Evolutionary conservation across 2,888 invertebrate genomes (phyloP), one percentile per base, ranked within the genome.

Genomic region (Rhagium mordax): DNA sequence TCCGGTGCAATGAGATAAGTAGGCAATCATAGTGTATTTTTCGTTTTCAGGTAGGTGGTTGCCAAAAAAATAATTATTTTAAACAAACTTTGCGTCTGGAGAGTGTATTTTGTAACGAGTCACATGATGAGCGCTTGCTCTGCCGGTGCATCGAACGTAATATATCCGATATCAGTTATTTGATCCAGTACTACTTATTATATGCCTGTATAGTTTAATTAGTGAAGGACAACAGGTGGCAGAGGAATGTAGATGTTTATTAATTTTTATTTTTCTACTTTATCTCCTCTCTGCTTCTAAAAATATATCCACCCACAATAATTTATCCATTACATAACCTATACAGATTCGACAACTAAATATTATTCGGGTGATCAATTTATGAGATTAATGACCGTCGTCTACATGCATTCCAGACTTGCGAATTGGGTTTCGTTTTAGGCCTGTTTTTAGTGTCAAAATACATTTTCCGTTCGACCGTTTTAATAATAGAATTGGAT

Each of bases 281-380:
- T 41, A 13, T 41, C 4, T 41, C 13, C n/a, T 41, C n/a, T 13
- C 65, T 53, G 20, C 55, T 65, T 65, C 41, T 65, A 65, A 53
- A 48, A 65, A 29, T 33, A 59, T 41, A 33, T 55, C 65, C 53
- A n/a, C 65, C 65, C 65, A 65, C 65, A 13, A 21, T 29, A 65
- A 51, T 33, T 33, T 33, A 29, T 51, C n/a, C 53, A 33, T 65
- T 65, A 65, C 65, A 53, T 65, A 65, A 65, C 53, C 51, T 65
- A 65, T 53, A 48, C 20, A 55, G 6, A 51, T n/a, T 61, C 60
- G 41, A 47, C 41, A 61, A 47, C n/a, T 55, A n/a, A 55, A 55
- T 24, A 55, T 55, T 64, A 49, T 64, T 62, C 8, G 4, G 16
- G 16, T 8, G 49, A 49, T 27, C 51, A 51, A 51, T 51, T 24